Evolutionary conservation across 64 coral and sea anemone genomes (phyloP).

Genomic region (Anthopleura sola): DNA sequence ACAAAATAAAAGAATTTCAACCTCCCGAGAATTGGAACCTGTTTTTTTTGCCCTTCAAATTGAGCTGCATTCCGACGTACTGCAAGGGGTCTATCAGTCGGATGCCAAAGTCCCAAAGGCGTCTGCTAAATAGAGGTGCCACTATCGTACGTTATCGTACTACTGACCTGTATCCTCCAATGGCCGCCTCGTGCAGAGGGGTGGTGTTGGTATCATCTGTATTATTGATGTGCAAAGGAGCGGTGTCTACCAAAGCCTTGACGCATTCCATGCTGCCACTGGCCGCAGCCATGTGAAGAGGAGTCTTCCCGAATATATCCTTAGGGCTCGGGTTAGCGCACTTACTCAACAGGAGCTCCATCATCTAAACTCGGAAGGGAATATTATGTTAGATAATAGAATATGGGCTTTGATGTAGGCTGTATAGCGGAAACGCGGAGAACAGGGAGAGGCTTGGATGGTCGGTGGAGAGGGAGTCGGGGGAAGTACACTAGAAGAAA

Average conservation of each 20-base stretch:
- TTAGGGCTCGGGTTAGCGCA: not conserved
- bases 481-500: too few species aligned
- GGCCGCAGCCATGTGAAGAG: slow-evolving; percentile 60
- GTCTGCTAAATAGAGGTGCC: too few species aligned
- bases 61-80: too few species aligned
- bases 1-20: too few species aligned
- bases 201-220: slow-evolving; percentile 67
- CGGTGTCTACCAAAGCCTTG: slow-evolving; percentile 27
- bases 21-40: too few species aligned
- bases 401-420: too few species aligned
- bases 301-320: slow-evolving; percentile 62
- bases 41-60: too few species aligned
- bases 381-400: not conserved
- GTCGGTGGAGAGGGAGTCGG: too few species aligned
- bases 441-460: too few species aligned
- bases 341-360: slow-evolving; percentile 1
- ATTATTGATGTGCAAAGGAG: slow-evolving; percentile 50
- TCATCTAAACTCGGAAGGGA: not conserved
- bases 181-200: slow-evolving; percentile 60
- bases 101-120: too few species aligned
- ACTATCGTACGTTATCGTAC: not conserved
- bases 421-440: too few species aligned
- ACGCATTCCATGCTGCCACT: slow-evolving; percentile 52
- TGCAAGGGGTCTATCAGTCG: too few species aligned
- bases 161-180: slow-evolving; percentile 37